phyloP scores from a whole-genome alignment of 1,140 invertebrate genomes.

The Magallana ariakensis region DNA sequence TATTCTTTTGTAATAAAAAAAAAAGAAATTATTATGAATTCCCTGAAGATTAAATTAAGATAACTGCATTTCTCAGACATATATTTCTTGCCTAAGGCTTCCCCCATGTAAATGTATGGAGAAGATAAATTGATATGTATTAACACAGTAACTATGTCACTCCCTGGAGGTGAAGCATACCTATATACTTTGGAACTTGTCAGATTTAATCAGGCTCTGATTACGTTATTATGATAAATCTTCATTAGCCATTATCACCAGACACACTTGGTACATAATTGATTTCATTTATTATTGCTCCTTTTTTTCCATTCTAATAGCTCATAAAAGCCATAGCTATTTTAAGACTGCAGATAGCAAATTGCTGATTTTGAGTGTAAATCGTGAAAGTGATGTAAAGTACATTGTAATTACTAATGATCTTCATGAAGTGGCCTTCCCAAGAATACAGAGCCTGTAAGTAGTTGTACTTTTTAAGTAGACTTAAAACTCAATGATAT shows the following conservation, averaged over 20 bases:
- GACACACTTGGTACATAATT: slow-evolving; percentile 22
- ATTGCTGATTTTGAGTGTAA: neutral
- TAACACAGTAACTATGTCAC: slow-evolving; percentile 12
- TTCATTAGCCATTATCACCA: slow-evolving; percentile 32
- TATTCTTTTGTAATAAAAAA: too few species aligned
- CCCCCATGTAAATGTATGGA: slow-evolving; percentile 30
- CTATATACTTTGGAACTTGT: slow-evolving; percentile 23
- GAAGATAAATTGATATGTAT: slow-evolving; percentile 25
- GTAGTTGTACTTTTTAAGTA: too few species aligned
- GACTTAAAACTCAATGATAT: too few species aligned
- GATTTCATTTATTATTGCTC: slow-evolving; percentile 6
- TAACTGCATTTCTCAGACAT: neutral
- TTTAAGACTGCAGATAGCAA: neutral
- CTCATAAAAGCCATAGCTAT: neutral
- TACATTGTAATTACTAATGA: too few species aligned
- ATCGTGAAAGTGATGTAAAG: neutral
- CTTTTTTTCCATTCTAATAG: neutral
- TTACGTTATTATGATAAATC: slow-evolving; percentile 23
- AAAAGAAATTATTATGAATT: neutral
- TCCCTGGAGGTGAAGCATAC: slow-evolving; percentile 20
- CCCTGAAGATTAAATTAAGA: slow-evolving; percentile 22
- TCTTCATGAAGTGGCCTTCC: too few species aligned
- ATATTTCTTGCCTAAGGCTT: slow-evolving; percentile 5
- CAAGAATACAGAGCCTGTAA: too few species aligned
- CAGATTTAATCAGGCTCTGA: slow-evolving; percentile 31